phyloP scores from a whole-genome alignment of 1,140 invertebrate genomes.

The Lepidostoma basale region DNA sequence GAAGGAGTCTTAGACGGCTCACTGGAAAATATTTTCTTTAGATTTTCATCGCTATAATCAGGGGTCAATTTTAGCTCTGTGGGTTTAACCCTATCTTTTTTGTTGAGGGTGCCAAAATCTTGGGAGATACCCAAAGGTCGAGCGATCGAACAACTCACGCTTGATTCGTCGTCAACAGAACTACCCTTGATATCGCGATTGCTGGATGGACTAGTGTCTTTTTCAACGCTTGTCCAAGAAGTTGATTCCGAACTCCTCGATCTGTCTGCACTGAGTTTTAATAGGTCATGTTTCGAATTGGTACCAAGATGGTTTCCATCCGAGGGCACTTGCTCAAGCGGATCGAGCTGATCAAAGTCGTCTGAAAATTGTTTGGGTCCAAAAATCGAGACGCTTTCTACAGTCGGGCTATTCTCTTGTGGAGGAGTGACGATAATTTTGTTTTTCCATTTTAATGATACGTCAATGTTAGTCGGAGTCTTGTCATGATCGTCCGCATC shows the following conservation, averaged over 20 bases:
- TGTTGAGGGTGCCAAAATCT: conserved; percentile 66
- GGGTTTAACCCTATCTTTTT: conserved; percentile 58
- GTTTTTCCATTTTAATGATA: conserved; percentile 61
- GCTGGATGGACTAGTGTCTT: conserved; percentile 63
- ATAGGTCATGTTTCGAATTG: conserved; percentile 57
- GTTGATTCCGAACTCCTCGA: conserved; percentile 70
- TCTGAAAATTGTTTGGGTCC: conserved; percentile 51
- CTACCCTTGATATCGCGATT: conserved; percentile 64
- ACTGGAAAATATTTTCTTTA: conserved; percentile 55
- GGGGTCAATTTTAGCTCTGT: conserved; percentile 59
- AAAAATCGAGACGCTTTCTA: conserved; percentile 59
- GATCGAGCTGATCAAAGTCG: conserved; percentile 2
- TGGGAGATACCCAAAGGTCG: conserved; percentile 77
- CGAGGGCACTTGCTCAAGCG: conserved; percentile 51
- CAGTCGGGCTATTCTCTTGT: conserved; percentile 60
- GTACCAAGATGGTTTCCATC: conserved; percentile 56
- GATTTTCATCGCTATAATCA: conserved; percentile 54
- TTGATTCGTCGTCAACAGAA: conserved; percentile 76
- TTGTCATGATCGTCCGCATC: conserved; percentile 50
- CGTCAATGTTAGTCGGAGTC: conserved; percentile 40
- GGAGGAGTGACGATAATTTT: conserved; percentile 62
- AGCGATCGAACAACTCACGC: conserved; percentile 78
- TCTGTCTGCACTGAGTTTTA: conserved; percentile 67
- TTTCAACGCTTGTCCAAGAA: conserved; percentile 67
- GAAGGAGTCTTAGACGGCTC: conserved; percentile 59